A percentile compares a stretch with the other conserved stretches of the same genome.
These are phyloP conservation scores for Creontiades dilutus DNA, from an alignment of 2,888 invertebrate genomes.

Conservation along the genomic window DNA sequence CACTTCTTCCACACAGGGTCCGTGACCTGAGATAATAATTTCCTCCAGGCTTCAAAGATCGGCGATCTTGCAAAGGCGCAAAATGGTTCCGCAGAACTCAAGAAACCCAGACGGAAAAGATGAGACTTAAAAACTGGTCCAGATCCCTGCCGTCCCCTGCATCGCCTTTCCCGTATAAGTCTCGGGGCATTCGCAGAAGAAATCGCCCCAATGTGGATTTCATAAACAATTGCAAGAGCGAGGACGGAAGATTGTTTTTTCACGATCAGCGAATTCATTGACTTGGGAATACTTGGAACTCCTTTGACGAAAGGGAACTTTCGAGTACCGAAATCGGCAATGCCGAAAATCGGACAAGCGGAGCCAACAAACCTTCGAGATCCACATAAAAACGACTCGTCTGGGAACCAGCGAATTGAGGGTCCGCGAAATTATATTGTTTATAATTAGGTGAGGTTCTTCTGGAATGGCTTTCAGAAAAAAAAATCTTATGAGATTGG, in stretches of 20 bases:
- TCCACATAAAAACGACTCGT: neutral
- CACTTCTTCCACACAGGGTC: neutral
- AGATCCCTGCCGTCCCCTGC: neutral
- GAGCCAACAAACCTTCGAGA: constrained; percentile 32
- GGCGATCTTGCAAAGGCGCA: constrained; percentile 20
- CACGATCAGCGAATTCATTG: constrained; percentile 2
- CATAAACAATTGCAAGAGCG: constrained; percentile 33
- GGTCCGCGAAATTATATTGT: neutral
- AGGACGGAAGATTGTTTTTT: neutral
- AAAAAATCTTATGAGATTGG: too few relatives aligned
- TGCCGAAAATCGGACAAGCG: constrained; percentile 15
- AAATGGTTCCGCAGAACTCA: constrained; percentile 39
- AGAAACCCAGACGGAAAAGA: constrained; percentile 41
- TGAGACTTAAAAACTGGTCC: constrained; percentile 47
- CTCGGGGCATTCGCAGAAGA: constrained; percentile 37
- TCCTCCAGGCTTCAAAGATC: constrained; percentile 19
- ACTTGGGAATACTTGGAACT: constrained; percentile 47
- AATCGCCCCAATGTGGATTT: constrained; percentile 52
- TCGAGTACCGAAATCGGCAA: constrained; percentile 36
- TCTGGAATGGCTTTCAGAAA: neutral
- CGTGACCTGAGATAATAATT: constrained; percentile 38
- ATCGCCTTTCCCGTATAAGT: constrained; percentile 32
- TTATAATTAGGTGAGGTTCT: neutral
- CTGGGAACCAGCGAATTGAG: neutral
- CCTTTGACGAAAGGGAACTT: constrained; percentile 14